A percentile compares a stretch with the other conserved stretches of the same genome.
These are phyloP conservation scores for Chlamydotis undulata DNA, from an alignment of 2,113 vertebrate species.

Conservation along the genomic window DNA sequence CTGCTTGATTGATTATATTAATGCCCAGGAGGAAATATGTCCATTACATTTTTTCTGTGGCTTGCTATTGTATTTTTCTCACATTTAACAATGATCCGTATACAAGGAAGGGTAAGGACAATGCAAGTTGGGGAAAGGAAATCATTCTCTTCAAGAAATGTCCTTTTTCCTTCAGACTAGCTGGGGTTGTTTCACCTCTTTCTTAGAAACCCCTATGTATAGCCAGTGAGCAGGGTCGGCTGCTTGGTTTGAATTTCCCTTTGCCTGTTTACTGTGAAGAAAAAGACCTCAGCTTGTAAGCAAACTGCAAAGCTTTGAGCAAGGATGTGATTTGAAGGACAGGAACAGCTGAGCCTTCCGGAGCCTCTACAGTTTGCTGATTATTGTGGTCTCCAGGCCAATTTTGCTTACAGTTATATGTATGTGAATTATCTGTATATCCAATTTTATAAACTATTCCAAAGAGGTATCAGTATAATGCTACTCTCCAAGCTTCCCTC, in stretches of 20 bases:
- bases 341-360: slow-evolving; percentile 67
- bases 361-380: background rate
- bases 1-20: slow-evolving; percentile 2
- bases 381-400: background rate
- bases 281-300: slow-evolving; percentile 26
- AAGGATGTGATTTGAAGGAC: slow-evolving; percentile 61
- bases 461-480: background rate
- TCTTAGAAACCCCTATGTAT: background rate
- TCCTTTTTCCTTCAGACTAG: slow-evolving; percentile 31
- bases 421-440: background rate
- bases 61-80: slow-evolving; percentile 44
- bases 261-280: slow-evolving; percentile 51
- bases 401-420: background rate
- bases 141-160: background rate
- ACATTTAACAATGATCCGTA: slow-evolving; percentile 35
- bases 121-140: background rate
- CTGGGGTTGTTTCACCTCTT: background rate
- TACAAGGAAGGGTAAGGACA: background rate
- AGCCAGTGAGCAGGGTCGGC: background rate
- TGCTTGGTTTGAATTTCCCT: slow-evolving; percentile 47
- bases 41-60: background rate
- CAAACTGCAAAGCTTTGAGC: background rate
- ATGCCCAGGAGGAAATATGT: slow-evolving; percentile 44
- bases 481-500: background rate
- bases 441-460: background rate